Conservation (phyloP, 64 coral and sea anemone species). For the Exaiptasia diaphana region DNA sequence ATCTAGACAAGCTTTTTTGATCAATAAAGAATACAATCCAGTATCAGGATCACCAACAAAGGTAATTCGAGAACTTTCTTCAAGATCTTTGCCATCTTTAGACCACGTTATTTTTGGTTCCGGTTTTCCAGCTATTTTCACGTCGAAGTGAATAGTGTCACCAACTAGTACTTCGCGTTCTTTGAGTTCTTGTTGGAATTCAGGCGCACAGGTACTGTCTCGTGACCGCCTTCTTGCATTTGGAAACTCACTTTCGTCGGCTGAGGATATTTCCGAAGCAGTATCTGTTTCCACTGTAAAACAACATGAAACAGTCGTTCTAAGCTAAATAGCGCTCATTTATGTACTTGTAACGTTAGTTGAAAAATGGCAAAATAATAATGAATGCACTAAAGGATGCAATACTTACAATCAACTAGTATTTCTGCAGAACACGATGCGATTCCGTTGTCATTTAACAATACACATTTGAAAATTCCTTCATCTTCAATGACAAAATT, state of each 20-base stretch:
- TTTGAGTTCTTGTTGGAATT: slow-evolving; percentile 77
- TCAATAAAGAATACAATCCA: slow-evolving; percentile 60
- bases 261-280: slow-evolving; percentile 29
- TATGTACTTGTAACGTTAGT: too few species aligned
- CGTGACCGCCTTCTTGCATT: slow-evolving; percentile 60
- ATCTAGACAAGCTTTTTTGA: slow-evolving; percentile 56
- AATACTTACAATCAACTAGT: slow-evolving; percentile 66
- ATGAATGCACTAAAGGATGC: too few species aligned
- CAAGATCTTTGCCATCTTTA: slow-evolving; percentile 64
- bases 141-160: slow-evolving; percentile 69
- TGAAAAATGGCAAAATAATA: too few species aligned
- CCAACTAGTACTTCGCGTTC: slow-evolving; percentile 69
- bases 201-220: slow-evolving; percentile 53
- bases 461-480: slow-evolving; percentile 90
- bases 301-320: too few species aligned
- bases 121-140: slow-evolving; percentile 63
- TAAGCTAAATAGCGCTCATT: too few species aligned
- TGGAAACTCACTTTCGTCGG: slow-evolving; percentile 30
- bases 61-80: slow-evolving; percentile 69
- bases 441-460: slow-evolving; percentile 74
- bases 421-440: slow-evolving; percentile 83
- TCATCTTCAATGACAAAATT: slow-evolving; percentile 64
- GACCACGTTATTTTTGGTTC: slow-evolving; percentile 90
- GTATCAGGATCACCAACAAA: slow-evolving; percentile 64
- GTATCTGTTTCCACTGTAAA: slow-evolving; percentile 9